phyloP scores from a whole-genome alignment of 2,113 vertebrate species.

The Zosterops pallidus region DNA sequence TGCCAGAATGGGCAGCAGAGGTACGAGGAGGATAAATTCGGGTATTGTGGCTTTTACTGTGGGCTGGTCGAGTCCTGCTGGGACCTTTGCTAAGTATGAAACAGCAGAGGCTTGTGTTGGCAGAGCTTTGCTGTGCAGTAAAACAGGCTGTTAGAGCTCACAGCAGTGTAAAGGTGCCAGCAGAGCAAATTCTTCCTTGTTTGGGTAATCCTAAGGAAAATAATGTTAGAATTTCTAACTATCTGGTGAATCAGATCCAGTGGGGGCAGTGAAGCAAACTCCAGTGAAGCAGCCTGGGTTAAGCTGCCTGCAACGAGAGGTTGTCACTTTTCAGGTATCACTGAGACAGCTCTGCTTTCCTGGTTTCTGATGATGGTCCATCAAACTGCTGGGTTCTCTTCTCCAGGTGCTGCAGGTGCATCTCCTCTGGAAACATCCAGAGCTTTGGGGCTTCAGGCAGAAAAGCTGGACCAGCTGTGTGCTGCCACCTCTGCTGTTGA shows the following conservation, averaged over 20 bases:
- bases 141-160: background rate
- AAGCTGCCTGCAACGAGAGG: accelerated
- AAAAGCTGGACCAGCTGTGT: accelerated
- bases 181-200: background rate
- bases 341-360: background rate
- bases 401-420: background rate
- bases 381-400: background rate
- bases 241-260: background rate
- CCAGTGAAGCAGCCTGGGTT: background rate
- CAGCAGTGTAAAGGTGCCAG: background rate
- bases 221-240: background rate
- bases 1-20: background rate
- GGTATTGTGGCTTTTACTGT: background rate
- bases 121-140: background rate
- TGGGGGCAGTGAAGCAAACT: background rate
- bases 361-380: accelerated
- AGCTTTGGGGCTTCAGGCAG: background rate
- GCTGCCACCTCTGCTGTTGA: background rate
- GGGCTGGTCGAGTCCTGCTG: background rate
- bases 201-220: conserved; percentile 3
- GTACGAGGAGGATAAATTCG: accelerated
- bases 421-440: background rate
- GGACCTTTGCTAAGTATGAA: background rate
- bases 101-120: conserved; percentile 4
- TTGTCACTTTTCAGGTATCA: accelerated